Percentiles rank a stretch among this genome's conserved stretches.
Evolutionary conservation across 2,888 invertebrate species (phyloP).

Genomic region (Polymixis lichenea): DNA sequence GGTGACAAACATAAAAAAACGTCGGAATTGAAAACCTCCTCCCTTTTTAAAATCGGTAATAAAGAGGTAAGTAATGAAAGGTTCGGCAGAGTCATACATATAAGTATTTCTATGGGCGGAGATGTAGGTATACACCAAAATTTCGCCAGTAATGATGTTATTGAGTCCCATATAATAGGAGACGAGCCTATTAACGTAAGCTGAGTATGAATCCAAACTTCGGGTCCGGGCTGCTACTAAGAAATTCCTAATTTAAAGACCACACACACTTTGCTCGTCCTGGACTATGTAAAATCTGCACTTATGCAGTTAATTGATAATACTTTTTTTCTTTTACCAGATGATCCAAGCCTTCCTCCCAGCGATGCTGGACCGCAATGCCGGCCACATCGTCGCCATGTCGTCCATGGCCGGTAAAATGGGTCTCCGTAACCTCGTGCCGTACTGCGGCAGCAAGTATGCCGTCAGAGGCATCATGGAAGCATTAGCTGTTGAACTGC

Average conservation of each 20-base stretch:
- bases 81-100: no score
- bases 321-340: constrained; percentile 77
- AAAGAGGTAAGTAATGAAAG: no score
- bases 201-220: background rate
- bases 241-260: background rate
- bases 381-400: constrained; percentile 94
- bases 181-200: background rate
- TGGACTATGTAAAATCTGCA: background rate
- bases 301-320: background rate
- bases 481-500: constrained; percentile 93
- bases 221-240: background rate
- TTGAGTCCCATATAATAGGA: background rate
- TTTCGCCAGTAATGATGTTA: background rate
- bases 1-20: no score
- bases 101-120: no score
- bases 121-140: no score
- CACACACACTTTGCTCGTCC: background rate
- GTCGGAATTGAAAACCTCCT: no score
- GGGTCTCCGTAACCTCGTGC: constrained; percentile 93
- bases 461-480: constrained; percentile 96
- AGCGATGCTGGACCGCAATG: constrained; percentile 92
- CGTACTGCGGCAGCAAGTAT: constrained; percentile 95
- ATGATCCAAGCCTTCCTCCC: constrained; percentile 94
- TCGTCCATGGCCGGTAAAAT: constrained; percentile 94
- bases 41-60: no score